These are phyloP conservation scores for Gonatopus flavifemur DNA, from an alignment of 1,140 invertebrate species.

Conservation along the genomic window DNA sequence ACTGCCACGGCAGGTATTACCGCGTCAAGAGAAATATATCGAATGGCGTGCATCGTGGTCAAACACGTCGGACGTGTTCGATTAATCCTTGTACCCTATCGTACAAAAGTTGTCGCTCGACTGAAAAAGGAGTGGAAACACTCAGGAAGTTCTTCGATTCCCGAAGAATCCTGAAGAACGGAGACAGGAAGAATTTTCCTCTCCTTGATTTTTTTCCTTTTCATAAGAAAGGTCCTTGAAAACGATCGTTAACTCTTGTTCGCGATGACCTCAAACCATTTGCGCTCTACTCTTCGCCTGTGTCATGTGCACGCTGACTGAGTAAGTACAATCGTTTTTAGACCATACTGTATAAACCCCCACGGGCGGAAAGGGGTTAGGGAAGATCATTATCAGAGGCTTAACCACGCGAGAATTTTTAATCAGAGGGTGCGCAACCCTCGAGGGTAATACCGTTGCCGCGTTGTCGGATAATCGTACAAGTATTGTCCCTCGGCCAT, in stretches of 20 bases:
- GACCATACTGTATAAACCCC: constrained; percentile 51
- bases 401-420: constrained; percentile 62
- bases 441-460: constrained; percentile 47
- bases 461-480: constrained; percentile 29
- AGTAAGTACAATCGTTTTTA: constrained; percentile 56
- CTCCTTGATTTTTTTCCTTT: background rate
- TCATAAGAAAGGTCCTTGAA: constrained; percentile 12
- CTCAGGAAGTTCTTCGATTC: constrained; percentile 4
- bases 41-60: too few relatives aligned
- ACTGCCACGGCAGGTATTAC: too few relatives aligned
- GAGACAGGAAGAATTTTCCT: too few relatives aligned
- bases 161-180: too few relatives aligned
- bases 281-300: constrained; percentile 37
- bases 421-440: constrained; percentile 60
- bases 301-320: constrained; percentile 49
- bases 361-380: constrained; percentile 46
- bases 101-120: background rate
- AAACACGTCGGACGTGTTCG: too few relatives aligned
- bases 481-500: constrained; percentile 35
- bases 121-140: background rate
- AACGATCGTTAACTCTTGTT: constrained; percentile 43
- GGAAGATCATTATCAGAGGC: constrained; percentile 60
- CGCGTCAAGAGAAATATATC: too few relatives aligned
- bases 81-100: background rate
- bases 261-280: constrained; percentile 46